Conservation (phyloP, 1,140 invertebrate species). For the Macrobrachium rosenbergii region DNA sequence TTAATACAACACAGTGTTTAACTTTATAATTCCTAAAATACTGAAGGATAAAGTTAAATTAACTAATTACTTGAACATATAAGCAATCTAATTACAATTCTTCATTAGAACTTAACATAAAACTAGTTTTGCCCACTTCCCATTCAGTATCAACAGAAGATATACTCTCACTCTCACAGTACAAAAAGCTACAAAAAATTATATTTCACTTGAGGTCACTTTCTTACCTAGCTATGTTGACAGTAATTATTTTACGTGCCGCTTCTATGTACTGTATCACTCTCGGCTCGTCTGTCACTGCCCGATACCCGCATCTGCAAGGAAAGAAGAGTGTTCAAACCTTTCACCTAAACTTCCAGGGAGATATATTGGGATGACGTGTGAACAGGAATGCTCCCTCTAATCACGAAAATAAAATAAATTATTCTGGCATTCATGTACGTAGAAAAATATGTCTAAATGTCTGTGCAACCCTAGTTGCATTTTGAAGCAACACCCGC, state of each 20-base stretch:
- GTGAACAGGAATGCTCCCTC: too few relatives aligned
- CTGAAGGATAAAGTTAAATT: too few relatives aligned
- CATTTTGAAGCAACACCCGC: neutral
- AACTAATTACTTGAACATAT: too few relatives aligned
- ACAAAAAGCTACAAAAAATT: neutral
- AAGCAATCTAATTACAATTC: too few relatives aligned
- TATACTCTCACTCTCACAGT: too few relatives aligned
- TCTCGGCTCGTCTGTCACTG: conserved; percentile 10
- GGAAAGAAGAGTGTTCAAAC: neutral
- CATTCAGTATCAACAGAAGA: too few relatives aligned
- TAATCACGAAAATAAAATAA: too few relatives aligned
- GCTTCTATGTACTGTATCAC: conserved; percentile 33
- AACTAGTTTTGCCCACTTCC: too few relatives aligned
- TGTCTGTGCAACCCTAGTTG: neutral
- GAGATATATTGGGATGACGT: neutral
- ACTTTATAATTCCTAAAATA: too few relatives aligned
- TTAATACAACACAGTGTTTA: too few relatives aligned
- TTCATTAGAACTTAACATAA: too few relatives aligned
- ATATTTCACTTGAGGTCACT: neutral
- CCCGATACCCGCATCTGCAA: conserved; percentile 42
- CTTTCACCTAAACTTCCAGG: neutral
- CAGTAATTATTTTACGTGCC: conserved; percentile 30
- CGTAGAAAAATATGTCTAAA: neutral
- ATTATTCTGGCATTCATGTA: neutral
- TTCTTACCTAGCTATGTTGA: conserved; percentile 38